These are phyloP conservation scores for Psittacula derbiana DNA, from an alignment of 2,797 vertebrate species.

Conservation along the genomic window DNA sequence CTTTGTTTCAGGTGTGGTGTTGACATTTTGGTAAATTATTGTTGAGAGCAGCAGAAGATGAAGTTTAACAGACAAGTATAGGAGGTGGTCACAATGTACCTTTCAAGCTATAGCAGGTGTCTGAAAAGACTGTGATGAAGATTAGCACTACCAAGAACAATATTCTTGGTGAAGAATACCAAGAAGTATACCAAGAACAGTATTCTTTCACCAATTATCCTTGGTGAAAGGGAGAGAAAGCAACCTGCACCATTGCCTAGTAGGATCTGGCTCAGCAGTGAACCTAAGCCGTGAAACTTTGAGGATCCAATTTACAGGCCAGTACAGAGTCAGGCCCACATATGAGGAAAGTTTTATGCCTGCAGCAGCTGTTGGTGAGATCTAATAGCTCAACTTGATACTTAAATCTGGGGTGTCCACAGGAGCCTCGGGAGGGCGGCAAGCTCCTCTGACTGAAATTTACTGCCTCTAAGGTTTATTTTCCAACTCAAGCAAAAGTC, in stretches of 20 bases:
- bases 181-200: background rate
- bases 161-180: background rate
- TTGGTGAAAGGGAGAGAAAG: background rate
- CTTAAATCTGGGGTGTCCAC: background rate
- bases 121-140: background rate
- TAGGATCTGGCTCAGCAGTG: background rate
- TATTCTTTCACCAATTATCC: background rate
- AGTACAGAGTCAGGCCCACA: background rate
- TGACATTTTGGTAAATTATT: background rate
- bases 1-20: background rate
- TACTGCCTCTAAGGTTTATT: background rate
- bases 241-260: background rate
- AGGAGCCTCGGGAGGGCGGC: background rate
- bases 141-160: background rate
- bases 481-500: background rate
- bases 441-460: background rate
- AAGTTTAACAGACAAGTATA: background rate
- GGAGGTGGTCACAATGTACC: background rate
- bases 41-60: background rate
- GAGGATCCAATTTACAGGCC: background rate
- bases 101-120: background rate
- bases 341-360: background rate
- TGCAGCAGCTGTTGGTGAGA: background rate
- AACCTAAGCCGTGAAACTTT: background rate
- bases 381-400: background rate